Evolutionary conservation across 1,140 invertebrate genomes (phyloP).

Genomic region (Subanguina moxae): DNA sequence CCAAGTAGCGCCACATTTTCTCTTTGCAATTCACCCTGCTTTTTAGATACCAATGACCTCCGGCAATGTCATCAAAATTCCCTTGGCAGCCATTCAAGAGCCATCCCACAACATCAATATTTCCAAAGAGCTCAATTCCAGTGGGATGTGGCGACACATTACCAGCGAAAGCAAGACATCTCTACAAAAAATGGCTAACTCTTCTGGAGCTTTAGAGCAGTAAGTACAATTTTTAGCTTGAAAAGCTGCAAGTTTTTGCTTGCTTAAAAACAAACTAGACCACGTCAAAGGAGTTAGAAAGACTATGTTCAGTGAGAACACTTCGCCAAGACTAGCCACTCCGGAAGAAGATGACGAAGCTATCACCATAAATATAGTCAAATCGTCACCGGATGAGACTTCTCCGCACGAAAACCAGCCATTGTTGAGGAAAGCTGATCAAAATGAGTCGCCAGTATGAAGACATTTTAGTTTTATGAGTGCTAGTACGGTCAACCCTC

Average conservation of each 20-base stretch:
- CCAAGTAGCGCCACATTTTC: no score
- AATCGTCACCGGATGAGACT: constrained; percentile 25
- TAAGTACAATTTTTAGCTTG: constrained; percentile 30
- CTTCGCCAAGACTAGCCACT: constrained; percentile 46
- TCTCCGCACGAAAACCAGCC: constrained; percentile 32
- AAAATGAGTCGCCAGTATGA: constrained; percentile 29
- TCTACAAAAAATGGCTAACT: constrained; percentile 26
- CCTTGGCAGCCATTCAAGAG: constrained; percentile 67
- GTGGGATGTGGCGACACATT: constrained; percentile 87
- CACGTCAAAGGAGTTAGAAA: no score
- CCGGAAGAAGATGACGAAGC: constrained; percentile 58
- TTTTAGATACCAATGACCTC: constrained; percentile 70
- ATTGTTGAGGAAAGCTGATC: constrained; percentile 29
- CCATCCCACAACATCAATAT: constrained; percentile 72
- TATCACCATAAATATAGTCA: constrained; percentile 56
- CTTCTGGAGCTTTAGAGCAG: neutral
- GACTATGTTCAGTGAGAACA: neutral
- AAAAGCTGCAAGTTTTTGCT: neutral
- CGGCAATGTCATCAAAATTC: constrained; percentile 86
- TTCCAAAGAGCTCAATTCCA: constrained; percentile 85
- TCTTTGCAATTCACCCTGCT: no score
- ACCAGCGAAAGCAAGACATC: constrained; percentile 64
- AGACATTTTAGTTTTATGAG: neutral
- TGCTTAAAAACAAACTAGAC: no score
- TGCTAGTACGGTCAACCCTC: no score